These are phyloP conservation scores for Rachycentron canadum DNA, from an alignment of 2,797 vertebrate genomes.

Conservation along the genomic window DNA sequence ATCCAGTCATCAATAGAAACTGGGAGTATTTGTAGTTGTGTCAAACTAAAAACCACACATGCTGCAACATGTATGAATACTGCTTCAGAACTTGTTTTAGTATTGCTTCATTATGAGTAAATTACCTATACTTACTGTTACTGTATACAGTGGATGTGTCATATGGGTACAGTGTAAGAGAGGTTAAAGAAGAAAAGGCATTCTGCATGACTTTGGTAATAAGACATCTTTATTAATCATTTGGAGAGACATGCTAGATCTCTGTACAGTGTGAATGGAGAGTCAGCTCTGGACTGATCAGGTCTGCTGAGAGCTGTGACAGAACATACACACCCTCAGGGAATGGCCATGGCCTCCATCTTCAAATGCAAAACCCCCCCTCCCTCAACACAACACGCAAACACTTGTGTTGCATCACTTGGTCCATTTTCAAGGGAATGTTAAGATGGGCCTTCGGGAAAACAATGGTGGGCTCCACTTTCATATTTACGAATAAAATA, in stretches of 20 bases:
- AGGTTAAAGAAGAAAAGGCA: slow-evolving; percentile 13
- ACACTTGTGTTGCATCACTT: slow-evolving; percentile 58
- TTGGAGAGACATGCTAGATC: slow-evolving; percentile 87
- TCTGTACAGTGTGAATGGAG: slow-evolving; percentile 86
- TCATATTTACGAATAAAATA: slow-evolving; percentile 32
- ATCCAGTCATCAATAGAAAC: slow-evolving; percentile 7
- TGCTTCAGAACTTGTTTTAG: not conserved
- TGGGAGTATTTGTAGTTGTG: not conserved
- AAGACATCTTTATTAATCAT: slow-evolving; percentile 88
- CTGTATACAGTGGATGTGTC: not conserved
- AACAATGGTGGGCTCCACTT: slow-evolving; percentile 21
- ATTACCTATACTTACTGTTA: not conserved
- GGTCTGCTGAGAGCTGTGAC: slow-evolving; percentile 71
- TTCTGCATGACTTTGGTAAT: slow-evolving; percentile 72
- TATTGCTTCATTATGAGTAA: slow-evolving; percentile 13
- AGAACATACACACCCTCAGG: slow-evolving; percentile 57
- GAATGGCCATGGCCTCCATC: slow-evolving; percentile 46
- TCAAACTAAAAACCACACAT: slow-evolving; percentile 21
- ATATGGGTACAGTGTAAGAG: not conserved
- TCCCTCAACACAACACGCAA: slow-evolving; percentile 44
- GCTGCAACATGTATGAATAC: slow-evolving; percentile 11
- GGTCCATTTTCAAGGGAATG: slow-evolving; percentile 65
- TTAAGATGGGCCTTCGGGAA: slow-evolving; percentile 27
- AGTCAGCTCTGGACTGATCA: slow-evolving; percentile 75
- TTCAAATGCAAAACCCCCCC: slow-evolving; percentile 44